These are phyloP conservation scores for Thomomys bottae DNA, from an alignment of 2,113 vertebrate species.

Conservation along the genomic window DNA sequence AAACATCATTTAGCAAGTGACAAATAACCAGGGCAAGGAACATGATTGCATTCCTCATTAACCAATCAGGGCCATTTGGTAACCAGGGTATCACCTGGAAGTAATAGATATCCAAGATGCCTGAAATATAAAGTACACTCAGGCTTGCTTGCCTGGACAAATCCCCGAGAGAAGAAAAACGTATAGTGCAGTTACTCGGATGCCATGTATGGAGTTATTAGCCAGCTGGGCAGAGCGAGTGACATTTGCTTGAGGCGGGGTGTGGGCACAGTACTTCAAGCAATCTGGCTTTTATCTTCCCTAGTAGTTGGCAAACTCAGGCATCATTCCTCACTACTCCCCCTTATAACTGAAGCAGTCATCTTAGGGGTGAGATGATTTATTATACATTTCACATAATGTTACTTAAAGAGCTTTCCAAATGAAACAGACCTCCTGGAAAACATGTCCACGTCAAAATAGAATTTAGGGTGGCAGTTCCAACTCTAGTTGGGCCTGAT, in stretches of 20 bases:
- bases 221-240: slow-evolving; percentile 72
- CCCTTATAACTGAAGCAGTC: slow-evolving; percentile 58
- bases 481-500: background rate
- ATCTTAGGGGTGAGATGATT: slow-evolving; percentile 52
- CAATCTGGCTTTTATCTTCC: slow-evolving; percentile 70
- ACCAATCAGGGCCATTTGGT: slow-evolving; percentile 51
- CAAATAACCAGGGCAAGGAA: slow-evolving; percentile 57
- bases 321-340: slow-evolving; percentile 48
- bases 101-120: slow-evolving; percentile 32
- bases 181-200: slow-evolving; percentile 53
- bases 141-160: slow-evolving; percentile 62
- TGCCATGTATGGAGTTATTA: slow-evolving; percentile 59
- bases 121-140: slow-evolving; percentile 26
- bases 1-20: slow-evolving; percentile 45
- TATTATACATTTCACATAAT: slow-evolving; percentile 55
- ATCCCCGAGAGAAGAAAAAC: slow-evolving; percentile 60
- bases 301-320: slow-evolving; percentile 65
- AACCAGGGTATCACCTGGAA: slow-evolving; percentile 57
- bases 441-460: background rate
- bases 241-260: slow-evolving; percentile 67
- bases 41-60: background rate
- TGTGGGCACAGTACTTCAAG: slow-evolving; percentile 69
- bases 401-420: slow-evolving; percentile 47
- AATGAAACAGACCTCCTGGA: slow-evolving; percentile 7
- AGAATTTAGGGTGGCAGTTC: background rate